Percentiles rank a stretch among this genome's conserved stretches.
These are phyloP conservation scores for Thyatira batis DNA, from an alignment of 2,888 invertebrate genomes.

Conservation along the genomic window DNA sequence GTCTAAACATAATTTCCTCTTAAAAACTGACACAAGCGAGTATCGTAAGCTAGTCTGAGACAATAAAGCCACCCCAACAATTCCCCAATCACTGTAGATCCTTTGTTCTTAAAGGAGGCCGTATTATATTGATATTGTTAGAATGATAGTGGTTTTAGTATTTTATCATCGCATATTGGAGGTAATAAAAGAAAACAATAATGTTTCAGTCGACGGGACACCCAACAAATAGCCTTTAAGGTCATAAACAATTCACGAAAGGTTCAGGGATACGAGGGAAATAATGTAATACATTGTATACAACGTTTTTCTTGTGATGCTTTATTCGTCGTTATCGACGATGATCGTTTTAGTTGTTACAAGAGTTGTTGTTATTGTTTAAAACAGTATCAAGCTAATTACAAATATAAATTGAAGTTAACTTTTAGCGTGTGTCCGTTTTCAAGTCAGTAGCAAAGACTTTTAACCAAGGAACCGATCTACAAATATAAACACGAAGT, in stretches of 20 bases:
- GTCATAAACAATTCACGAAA: conserved; percentile 54
- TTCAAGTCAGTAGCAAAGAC: too few species aligned
- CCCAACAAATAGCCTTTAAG: conserved; percentile 44
- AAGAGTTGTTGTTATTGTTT: background rate
- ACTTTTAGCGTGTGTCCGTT: too few species aligned
- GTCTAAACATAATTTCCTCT: background rate
- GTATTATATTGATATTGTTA: conserved; percentile 40
- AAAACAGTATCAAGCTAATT: too few species aligned
- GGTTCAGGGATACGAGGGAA: conserved; percentile 12
- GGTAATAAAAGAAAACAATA: conserved; percentile 34
- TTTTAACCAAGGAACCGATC: too few species aligned
- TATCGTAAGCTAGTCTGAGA: background rate
- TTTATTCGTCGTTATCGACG: background rate
- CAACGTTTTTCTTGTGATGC: background rate
- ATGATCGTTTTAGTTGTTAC: background rate
- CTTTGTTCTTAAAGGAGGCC: conserved; percentile 21
- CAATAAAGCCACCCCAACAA: background rate
- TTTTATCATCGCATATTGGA: conserved; percentile 29
- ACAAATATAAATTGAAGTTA: too few species aligned
- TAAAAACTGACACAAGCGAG: background rate
- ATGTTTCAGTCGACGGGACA: conserved; percentile 27
- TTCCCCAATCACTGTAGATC: conserved; percentile 16
- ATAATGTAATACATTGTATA: conserved; percentile 7
- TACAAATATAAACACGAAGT: too few species aligned
- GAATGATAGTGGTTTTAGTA: conserved; percentile 28